A percentile compares a stretch with the other conserved stretches of the same genome.
phyloP scores from a whole-genome alignment of 2,888 invertebrate genomes.

The Epinotia bilunana region DNA sequence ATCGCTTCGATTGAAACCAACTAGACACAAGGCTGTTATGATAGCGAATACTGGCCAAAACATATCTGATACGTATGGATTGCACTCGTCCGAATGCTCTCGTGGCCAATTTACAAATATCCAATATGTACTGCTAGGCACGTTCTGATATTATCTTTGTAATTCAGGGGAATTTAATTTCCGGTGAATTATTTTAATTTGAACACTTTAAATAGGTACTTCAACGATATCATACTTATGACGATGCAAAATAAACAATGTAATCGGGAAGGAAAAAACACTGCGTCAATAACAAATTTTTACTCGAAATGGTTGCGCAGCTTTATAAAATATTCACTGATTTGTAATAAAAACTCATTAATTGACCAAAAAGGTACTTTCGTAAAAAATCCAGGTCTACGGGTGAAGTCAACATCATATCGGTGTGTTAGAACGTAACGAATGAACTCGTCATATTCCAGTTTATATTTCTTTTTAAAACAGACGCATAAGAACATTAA shows the following conservation, averaged over 20 bases:
- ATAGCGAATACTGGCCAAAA: slow-evolving; percentile 47
- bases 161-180: slow-evolving; percentile 58
- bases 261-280: neutral
- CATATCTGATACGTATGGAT: slow-evolving; percentile 45
- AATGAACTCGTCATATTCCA: neutral
- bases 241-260: neutral
- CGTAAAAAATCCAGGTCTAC: neutral
- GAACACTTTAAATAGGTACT: neutral
- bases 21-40: slow-evolving; percentile 50
- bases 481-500: neutral
- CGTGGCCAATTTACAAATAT: slow-evolving; percentile 13
- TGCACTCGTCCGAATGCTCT: slow-evolving; percentile 18
- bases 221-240: neutral
- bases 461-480: neutral
- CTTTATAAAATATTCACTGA: neutral
- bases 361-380: neutral
- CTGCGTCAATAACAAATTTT: slow-evolving; percentile 2
- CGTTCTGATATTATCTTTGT: slow-evolving; percentile 9
- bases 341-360: slow-evolving; percentile 1
- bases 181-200: slow-evolving; percentile 53
- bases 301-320: neutral
- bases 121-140: neutral
- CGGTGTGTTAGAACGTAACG: too few relatives aligned
- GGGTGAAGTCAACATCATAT: neutral
- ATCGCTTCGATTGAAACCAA: slow-evolving; percentile 54